These are phyloP conservation scores for Euplagia quadripunctaria DNA, from an alignment of 2,888 invertebrate species.

Conservation along the genomic window DNA sequence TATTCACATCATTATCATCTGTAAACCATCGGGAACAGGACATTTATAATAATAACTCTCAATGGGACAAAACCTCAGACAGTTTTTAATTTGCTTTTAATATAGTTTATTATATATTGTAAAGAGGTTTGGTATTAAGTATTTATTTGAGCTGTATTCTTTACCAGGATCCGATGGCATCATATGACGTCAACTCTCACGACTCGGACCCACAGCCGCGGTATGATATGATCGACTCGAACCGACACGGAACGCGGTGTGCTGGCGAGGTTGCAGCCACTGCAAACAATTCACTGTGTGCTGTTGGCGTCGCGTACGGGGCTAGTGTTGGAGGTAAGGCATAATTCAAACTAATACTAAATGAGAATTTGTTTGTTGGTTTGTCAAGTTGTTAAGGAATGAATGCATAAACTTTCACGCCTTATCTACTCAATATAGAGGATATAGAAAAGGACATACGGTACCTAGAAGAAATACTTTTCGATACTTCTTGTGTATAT, in stretches of 20 bases:
- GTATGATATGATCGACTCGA: constrained; percentile 98
- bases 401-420: no score
- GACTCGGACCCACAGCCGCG: constrained; percentile 99
- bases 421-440: no score
- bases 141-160: constrained; percentile 22
- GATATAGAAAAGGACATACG: no score
- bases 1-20: no score
- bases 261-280: constrained; percentile 99
- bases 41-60: no score
- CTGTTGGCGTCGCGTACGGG: constrained; percentile 98
- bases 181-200: constrained; percentile 98
- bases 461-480: no score
- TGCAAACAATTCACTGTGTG: constrained; percentile 98
- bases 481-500: no score
- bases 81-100: neutral
- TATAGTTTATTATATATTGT: neutral
- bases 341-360: neutral
- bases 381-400: no score
- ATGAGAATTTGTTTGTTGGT: neutral
- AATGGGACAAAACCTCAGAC: no score
- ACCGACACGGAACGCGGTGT: constrained; percentile 97
- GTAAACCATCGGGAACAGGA: no score
- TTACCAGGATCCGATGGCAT: constrained; percentile 95
- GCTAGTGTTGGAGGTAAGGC: constrained; percentile 95
- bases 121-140: neutral